phyloP scores from a whole-genome alignment of 2,797 vertebrate species.

The Scolopax rusticola region DNA sequence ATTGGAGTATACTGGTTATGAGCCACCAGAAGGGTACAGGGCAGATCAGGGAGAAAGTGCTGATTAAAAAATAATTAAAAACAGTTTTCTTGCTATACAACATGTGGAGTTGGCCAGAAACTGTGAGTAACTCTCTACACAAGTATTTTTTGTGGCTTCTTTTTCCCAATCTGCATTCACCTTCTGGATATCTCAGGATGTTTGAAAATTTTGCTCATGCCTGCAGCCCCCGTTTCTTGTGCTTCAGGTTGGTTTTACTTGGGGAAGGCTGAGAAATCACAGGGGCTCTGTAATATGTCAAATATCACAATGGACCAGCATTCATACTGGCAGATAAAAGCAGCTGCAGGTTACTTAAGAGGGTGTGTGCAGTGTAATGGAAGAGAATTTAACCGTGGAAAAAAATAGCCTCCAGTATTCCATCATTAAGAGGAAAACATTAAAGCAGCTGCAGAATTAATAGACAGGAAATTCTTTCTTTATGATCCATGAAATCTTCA shows the following conservation, averaged over 20 bases:
- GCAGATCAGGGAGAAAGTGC: conserved; percentile 30
- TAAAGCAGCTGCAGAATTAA: conserved; percentile 57
- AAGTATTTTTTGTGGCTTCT: background rate
- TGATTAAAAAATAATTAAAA: conserved; percentile 71
- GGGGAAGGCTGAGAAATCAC: background rate
- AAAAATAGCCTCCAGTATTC: conserved; percentile 51
- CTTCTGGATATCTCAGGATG: background rate
- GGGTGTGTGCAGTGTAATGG: conserved; percentile 50
- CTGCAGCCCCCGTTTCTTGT: background rate
- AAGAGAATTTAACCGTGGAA: conserved; percentile 50
- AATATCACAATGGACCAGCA: background rate
- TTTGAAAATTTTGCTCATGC: background rate
- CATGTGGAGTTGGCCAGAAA: background rate
- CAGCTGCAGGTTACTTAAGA: conserved; percentile 50
- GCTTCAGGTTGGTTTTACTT: background rate
- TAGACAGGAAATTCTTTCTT: conserved; percentile 54
- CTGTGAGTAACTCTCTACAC: background rate
- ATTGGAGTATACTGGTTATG: background rate
- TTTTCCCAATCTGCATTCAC: conserved; percentile 3
- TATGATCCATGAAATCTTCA: conserved; percentile 50
- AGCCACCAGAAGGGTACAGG: conserved; percentile 1
- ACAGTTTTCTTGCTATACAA: conserved; percentile 28
- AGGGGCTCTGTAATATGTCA: background rate
- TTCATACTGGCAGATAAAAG: conserved; percentile 28
- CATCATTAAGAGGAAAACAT: conserved; percentile 41